phyloP scores from a whole-genome alignment of 2,113 vertebrate species.

The Sclerurus mexicanus region DNA sequence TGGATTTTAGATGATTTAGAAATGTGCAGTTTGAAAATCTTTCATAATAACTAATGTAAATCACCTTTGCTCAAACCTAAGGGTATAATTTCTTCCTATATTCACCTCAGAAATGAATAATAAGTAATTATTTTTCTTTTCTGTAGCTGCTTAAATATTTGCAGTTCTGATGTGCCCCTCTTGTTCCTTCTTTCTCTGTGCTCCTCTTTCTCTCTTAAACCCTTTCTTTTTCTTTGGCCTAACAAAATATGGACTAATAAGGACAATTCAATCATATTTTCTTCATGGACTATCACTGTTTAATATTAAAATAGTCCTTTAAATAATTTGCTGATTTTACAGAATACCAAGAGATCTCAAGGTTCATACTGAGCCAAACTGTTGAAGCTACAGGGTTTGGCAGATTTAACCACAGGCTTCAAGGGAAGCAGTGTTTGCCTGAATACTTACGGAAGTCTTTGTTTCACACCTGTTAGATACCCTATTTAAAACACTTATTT shows the following conservation, averaged over 20 bases:
- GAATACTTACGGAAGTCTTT: not conserved
- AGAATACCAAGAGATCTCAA: not conserved
- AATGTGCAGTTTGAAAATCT: not conserved
- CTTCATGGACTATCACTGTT: not conserved
- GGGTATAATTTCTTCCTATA: not conserved
- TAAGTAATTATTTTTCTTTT: not conserved
- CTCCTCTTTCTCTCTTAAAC: not conserved
- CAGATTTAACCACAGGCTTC: not conserved
- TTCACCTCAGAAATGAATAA: not conserved
- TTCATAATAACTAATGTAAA: not conserved
- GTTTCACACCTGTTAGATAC: not conserved
- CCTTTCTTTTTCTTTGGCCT: not conserved
- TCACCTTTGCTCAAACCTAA: not conserved
- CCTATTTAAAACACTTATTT: not conserved
- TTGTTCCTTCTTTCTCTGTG: not conserved
- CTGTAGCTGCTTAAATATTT: not conserved
- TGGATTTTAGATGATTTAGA: not conserved
- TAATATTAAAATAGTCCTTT: not conserved
- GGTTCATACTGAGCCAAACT: not conserved
- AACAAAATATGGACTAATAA: not conserved
- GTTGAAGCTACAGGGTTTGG: not conserved
- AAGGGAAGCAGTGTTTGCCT: not conserved
- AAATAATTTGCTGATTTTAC: not conserved
- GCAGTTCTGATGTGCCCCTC: not conserved
- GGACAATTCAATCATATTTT: not conserved